Percentiles rank a stretch among this genome's conserved stretches.
Conservation (phyloP, 30 jellyfish, hydroid and myxozoan species). For the Haliclystus octoradiatus region DNA sequence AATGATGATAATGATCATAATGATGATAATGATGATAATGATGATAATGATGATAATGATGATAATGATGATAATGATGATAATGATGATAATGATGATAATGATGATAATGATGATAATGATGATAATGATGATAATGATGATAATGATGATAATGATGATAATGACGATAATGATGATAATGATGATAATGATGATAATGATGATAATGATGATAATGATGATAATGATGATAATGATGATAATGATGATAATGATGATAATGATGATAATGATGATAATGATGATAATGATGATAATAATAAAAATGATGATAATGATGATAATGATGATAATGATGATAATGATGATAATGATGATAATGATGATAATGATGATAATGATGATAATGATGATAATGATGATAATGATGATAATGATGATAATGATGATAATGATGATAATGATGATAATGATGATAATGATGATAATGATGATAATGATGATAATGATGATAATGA, state of each 20-base stretch:
- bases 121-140: slow-evolving; percentile 1
- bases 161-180: background rate
- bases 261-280: slow-evolving; percentile 2
- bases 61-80: background rate
- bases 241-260: slow-evolving; percentile 1
- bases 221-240: background rate
- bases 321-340: slow-evolving; percentile 3
- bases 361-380: slow-evolving; percentile 2
- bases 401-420: slow-evolving; percentile 1
- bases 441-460: background rate
- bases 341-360: slow-evolving; percentile 2
- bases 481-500: background rate
- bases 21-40: background rate
- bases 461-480: background rate
- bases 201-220: background rate
- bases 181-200: slow-evolving; percentile 2
- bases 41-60: background rate
- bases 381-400: slow-evolving; percentile 1
- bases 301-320: background rate
- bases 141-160: background rate
- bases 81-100: background rate
- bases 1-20: background rate
- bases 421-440: background rate
- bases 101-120: slow-evolving; percentile 2
- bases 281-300: background rate